phyloP scores from a whole-genome alignment of 2,797 vertebrate species.

The Craterocephalus amniculus region DNA sequence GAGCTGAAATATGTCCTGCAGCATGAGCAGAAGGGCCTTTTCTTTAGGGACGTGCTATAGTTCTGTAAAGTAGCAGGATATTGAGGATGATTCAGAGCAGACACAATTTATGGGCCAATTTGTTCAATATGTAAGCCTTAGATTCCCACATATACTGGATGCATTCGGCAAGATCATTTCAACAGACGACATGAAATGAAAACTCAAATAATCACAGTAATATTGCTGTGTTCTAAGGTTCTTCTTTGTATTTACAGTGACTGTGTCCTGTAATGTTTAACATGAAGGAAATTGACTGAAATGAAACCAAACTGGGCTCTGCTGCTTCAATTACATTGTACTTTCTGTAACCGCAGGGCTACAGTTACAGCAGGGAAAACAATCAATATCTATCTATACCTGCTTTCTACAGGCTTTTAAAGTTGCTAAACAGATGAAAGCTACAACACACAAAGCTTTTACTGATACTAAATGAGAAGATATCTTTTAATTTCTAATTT shows the following conservation, averaged over 20 bases:
- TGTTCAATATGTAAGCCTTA: conserved; percentile 53
- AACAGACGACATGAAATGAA: not conserved
- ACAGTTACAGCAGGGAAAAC: conserved; percentile 24
- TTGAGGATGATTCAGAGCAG: conserved; percentile 32
- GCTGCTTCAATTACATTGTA: conserved; percentile 19
- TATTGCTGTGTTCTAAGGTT: not conserved
- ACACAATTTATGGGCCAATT: conserved; percentile 33
- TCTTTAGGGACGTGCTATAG: conserved; percentile 25
- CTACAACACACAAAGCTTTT: not conserved
- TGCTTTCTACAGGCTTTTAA: conserved; percentile 7
- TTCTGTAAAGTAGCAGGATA: conserved; percentile 39
- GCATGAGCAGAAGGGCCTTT: conserved; percentile 19
- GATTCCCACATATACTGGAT: conserved; percentile 29
- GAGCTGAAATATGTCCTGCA: conserved; percentile 29
- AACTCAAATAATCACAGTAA: not conserved
- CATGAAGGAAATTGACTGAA: not conserved
- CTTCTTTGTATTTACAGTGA: not conserved
- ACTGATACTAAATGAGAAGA: not conserved
- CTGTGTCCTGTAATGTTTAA: not conserved
- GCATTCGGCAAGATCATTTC: conserved; percentile 15
- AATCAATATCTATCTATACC: conserved; percentile 39
- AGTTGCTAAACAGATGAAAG: not conserved
- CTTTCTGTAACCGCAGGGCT: conserved; percentile 32
- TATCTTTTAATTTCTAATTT: not conserved
- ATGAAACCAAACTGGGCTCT: not conserved